Evolutionary conservation across 30 jellyfish, hydroid and myxozoan species (phyloP), one percentile per base, ranked within the genome.

Genomic region (Euphysa ruthae): DNA sequence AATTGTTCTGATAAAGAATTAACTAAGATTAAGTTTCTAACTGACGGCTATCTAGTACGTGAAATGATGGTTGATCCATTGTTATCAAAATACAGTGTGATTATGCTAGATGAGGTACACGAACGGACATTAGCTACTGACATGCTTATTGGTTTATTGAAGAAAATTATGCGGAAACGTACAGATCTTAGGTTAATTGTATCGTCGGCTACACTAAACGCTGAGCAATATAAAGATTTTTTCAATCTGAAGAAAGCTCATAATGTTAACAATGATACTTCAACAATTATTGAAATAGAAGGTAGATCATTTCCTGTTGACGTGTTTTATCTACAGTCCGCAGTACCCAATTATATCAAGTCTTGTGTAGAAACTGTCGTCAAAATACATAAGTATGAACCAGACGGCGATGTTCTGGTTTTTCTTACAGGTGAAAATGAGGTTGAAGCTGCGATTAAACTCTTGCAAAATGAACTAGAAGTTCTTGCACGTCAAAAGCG

Each of bases 31-130:
- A 85, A 85, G 92, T 82, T 72, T 61, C 71, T 91, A 85, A 91
- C 99, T 8, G 99, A 91, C 82, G 99, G 95, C 1, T 82, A 70
- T 61, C 71, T 91, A 15, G 77, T 91, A 21, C 72, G 99, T 55
- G 95, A 91, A 64, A 91, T 91, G 99, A 91, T 91, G 99, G 38
- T 79, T 1, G 99, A 91, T 73, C 99, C 99, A 0, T 83, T 91
- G 28, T 51, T 91, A 13, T 61, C 93, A 38, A 70, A 75, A 63
- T 91, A 91, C 79, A 91, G 99, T 50, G 83, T 69, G 20, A 49
- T 89, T 0, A 69, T 89, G 82, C 58, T 89, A 35, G 98, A 89
- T 65, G 98, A 89, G 35, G 98, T 84, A 10, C 98, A 89, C 29
- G 98, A 89, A 70, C 51, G 98, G 23, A 79, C 98, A 3, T 32